A percentile compares a stretch with the other conserved stretches of the same genome.
These are phyloP conservation scores for Atta colombica DNA, from an alignment of 1,140 invertebrate species.

Conservation along the genomic window DNA sequence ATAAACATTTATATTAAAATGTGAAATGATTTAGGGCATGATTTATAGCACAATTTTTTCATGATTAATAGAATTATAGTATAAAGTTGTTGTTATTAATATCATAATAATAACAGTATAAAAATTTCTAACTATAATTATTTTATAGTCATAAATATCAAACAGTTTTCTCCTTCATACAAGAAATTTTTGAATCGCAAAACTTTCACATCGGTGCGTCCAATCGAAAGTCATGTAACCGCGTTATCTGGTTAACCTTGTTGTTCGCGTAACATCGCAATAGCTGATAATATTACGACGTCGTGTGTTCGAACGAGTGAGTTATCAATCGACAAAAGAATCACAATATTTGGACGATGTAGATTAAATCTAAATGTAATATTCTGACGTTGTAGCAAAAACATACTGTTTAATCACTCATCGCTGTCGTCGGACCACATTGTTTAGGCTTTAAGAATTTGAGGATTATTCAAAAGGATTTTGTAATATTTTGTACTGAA, in stretches of 20 bases:
- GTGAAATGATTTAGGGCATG: too few relatives aligned
- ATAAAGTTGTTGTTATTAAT: too few relatives aligned
- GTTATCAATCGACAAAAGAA: slow-evolving; percentile 6
- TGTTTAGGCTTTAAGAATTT: not conserved
- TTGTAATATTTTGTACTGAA: not conserved
- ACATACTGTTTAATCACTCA: not conserved
- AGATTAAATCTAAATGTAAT: slow-evolving; percentile 1
- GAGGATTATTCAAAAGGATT: not conserved
- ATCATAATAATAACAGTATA: too few relatives aligned
- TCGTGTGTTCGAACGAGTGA: not conserved
- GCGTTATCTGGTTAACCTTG: slow-evolving; percentile 43
- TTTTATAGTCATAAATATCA: too few relatives aligned
- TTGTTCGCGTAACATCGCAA: slow-evolving; percentile 30
- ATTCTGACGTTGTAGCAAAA: not conserved
- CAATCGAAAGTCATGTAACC: not conserved
- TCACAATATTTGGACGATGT: slow-evolving; percentile 22
- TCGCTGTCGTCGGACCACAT: not conserved
- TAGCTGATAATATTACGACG: slow-evolving; percentile 15
- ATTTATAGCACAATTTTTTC: too few relatives aligned
- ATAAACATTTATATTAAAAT: too few relatives aligned
- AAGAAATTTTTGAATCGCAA: not conserved
- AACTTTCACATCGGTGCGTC: not conserved
- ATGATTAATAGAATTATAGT: too few relatives aligned
- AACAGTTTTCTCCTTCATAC: too few relatives aligned
- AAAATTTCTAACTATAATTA: too few relatives aligned